Percentiles rank a stretch among this genome's conserved stretches.
These are phyloP conservation scores for Craterocephalus amniculus DNA, from an alignment of 2,797 vertebrate genomes.

Conservation along the genomic window DNA sequence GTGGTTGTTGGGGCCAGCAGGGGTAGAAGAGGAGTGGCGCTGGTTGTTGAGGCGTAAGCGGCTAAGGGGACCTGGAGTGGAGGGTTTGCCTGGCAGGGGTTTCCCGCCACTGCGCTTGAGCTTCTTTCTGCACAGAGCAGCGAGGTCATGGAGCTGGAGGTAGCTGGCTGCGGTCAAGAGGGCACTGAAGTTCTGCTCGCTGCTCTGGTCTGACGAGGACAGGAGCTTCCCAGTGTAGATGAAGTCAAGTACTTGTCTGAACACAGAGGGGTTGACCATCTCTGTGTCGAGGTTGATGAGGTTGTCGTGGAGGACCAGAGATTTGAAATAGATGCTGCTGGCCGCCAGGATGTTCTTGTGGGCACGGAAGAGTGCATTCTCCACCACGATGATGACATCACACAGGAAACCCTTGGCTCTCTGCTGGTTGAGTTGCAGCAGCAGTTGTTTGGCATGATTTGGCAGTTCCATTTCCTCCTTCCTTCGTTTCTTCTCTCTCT, in stretches of 20 bases:
- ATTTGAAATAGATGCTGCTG: slow-evolving; percentile 99
- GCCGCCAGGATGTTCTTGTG: slow-evolving; percentile 98
- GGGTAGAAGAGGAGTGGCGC: slow-evolving; percentile 87
- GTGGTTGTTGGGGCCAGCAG: slow-evolving; percentile 85
- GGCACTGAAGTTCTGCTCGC: slow-evolving; percentile 92
- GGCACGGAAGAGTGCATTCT: slow-evolving; percentile 97
- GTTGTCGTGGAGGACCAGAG: slow-evolving; percentile 97
- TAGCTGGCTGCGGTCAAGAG: slow-evolving; percentile 98
- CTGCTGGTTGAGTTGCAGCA: slow-evolving; percentile 99
- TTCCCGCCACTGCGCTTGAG: slow-evolving; percentile 90
- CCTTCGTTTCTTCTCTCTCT: slow-evolving; percentile 69
- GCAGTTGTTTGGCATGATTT: slow-evolving; percentile 99
- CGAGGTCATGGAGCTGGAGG: slow-evolving; percentile 98
- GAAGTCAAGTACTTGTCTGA: slow-evolving; percentile 97
- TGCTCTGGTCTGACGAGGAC: slow-evolving; percentile 89
- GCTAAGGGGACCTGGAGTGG: slow-evolving; percentile 77
- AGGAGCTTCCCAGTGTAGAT: slow-evolving; percentile 97
- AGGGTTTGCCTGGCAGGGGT: slow-evolving; percentile 86
- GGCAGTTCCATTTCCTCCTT: slow-evolving; percentile 98
- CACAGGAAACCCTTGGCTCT: slow-evolving; percentile 98
- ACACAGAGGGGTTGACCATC: slow-evolving; percentile 96
- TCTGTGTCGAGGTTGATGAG: slow-evolving; percentile 98
- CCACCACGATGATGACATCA: slow-evolving; percentile 98
- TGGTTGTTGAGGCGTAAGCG: slow-evolving; percentile 88
- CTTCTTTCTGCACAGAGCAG: slow-evolving; percentile 95